These are phyloP conservation scores for Polypterus senegalus DNA, from an alignment of 2,113 vertebrate genomes.

Conservation along the genomic window DNA sequence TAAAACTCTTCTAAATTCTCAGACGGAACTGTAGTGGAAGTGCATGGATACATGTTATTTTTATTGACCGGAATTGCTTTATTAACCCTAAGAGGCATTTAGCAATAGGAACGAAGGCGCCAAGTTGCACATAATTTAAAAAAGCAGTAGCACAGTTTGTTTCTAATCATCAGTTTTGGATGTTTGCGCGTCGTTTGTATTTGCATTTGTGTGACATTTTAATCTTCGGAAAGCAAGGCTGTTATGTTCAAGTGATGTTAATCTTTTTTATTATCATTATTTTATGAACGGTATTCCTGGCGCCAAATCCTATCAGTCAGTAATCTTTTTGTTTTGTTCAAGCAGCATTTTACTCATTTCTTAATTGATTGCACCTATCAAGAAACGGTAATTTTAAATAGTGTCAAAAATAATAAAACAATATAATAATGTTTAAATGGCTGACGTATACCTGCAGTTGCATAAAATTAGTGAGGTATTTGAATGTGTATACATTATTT, in stretches of 20 bases:
- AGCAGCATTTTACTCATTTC: not conserved
- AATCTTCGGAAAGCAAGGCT: not conserved
- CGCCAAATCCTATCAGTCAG: slow-evolving; percentile 41
- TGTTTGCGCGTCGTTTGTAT: not conserved
- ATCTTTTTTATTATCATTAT: too few relatives aligned
- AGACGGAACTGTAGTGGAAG: not conserved
- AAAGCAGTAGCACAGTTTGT: slow-evolving; percentile 18
- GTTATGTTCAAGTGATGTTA: too few relatives aligned
- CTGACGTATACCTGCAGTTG: not conserved
- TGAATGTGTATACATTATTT: not conserved
- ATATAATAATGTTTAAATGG: too few relatives aligned
- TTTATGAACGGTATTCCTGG: slow-evolving; percentile 27
- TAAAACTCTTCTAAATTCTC: not conserved
- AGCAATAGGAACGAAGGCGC: slow-evolving; percentile 57
- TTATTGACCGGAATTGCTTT: slow-evolving; percentile 24
- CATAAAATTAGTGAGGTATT: not conserved
- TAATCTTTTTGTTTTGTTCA: not conserved
- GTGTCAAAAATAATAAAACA: too few relatives aligned
- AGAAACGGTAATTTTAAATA: too few relatives aligned
- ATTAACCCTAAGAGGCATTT: slow-evolving; percentile 45
- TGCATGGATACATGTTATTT: not conserved
- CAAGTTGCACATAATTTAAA: slow-evolving; percentile 51
- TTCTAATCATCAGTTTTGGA: slow-evolving; percentile 11
- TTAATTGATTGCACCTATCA: not conserved
- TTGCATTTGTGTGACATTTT: not conserved